Conservation (phyloP, 2,113 vertebrate genomes). For the Nothobranchius furzeri region DNA sequence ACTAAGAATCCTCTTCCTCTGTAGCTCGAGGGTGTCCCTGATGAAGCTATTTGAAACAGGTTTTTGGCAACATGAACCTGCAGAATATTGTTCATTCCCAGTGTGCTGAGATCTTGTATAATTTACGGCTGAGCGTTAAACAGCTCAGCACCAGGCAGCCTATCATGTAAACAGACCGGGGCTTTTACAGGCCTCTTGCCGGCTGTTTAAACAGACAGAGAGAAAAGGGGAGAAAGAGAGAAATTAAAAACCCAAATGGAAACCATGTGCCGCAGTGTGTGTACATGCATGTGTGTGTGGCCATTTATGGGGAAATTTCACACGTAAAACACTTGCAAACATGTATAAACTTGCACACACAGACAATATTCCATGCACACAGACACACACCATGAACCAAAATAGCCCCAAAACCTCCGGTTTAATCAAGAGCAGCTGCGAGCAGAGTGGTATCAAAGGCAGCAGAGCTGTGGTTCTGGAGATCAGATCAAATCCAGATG, state of each 20-base stretch:
- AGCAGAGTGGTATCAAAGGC: constrained; percentile 67
- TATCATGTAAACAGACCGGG: constrained; percentile 77
- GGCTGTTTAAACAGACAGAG: constrained; percentile 75
- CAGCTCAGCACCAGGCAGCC: constrained; percentile 72
- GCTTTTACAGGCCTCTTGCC: constrained; percentile 72
- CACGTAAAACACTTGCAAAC: constrained; percentile 63
- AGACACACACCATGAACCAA: constrained; percentile 40
- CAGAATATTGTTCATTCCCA: constrained; percentile 61
- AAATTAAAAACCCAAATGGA: constrained; percentile 74
- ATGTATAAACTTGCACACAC: constrained; percentile 41
- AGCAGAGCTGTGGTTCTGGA: constrained; percentile 57
- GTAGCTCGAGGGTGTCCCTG: constrained; percentile 37
- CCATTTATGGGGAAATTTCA: constrained; percentile 39
- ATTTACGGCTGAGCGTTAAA: constrained; percentile 75
- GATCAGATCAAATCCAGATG: constrained; percentile 74
- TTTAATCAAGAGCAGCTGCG: constrained; percentile 70
- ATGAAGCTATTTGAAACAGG: constrained; percentile 53
- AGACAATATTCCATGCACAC: constrained; percentile 20
- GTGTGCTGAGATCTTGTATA: constrained; percentile 67
- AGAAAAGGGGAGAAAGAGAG: constrained; percentile 65
- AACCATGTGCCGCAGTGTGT: constrained; percentile 59
- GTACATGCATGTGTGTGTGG: constrained; percentile 21
- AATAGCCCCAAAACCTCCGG: constrained; percentile 57
- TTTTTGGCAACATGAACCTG: constrained; percentile 61
- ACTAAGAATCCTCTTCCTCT: constrained; percentile 21